Base-by-base conservation (phyloP, 2,797 vertebrate species). In the Glyptemys insculpta region DNA sequence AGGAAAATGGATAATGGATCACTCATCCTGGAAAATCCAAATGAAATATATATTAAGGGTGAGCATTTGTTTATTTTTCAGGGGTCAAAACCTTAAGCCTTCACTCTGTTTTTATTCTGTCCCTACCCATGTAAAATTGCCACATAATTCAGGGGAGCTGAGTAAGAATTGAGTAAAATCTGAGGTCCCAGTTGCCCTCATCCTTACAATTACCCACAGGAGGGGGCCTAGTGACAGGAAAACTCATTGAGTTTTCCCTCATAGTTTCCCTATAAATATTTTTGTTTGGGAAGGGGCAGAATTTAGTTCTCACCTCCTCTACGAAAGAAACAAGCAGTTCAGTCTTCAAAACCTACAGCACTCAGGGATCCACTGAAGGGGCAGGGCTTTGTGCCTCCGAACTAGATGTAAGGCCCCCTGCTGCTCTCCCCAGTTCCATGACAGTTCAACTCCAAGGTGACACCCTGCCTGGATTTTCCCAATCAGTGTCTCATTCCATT, bases 21-120 rank as follows among this genome's bases (percentile, higher is more conserved):
- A 47, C 15, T 86, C 1, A 29, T 83, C 91, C 27, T 56, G 31
- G 15, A 93, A 89, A 94, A 92, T 56, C 18, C 79, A 50, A 94
- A 34, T 82, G 88, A 91, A 19, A 56, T 78, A 81, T 21, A 37
- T 84, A 74, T 41, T 49, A 93, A 85, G 27, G 34, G 76, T 44
- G 87, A 86, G 62, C 79, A 88, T 49, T 52, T 83, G 81, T 12
- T 87, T 12, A 27, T 15, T 82, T 47, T 89, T 85, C 54, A 88
- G 95, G 85, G n/a, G 82, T 94, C 41, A 88, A 86, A 52, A 44
- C 0, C 12, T 88, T 76, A 54, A 4, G 7, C 78, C 81, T 93
- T 78, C 87, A 15, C 86, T 94, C 19, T 68, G 65, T 93, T 62
- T 80, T 47, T 29, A 59, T 37, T 15, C 87, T 92, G 94, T 91